Percentiles rank a stretch among this genome's conserved stretches.
Evolutionary conservation across 2,888 invertebrate genomes (phyloP).

Genomic region (Micropterix aruncella): DNA sequence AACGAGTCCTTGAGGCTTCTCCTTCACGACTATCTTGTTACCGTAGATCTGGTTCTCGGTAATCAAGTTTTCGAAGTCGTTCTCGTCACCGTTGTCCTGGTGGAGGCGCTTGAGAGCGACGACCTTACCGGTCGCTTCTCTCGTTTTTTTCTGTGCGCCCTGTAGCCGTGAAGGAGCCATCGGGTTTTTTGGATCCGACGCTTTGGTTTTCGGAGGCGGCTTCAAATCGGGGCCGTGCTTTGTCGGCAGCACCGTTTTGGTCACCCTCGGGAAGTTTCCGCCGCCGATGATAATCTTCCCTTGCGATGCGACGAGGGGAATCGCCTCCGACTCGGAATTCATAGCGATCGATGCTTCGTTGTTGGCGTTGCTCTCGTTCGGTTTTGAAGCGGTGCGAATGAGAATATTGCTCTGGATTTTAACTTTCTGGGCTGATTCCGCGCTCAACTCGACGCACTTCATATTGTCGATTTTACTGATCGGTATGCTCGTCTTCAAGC

Average conservation of each 20-base stretch:
- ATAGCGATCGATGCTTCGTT: neutral
- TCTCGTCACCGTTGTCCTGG: slow-evolving; percentile 35
- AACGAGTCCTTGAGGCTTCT: slow-evolving; percentile 28
- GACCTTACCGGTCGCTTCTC: slow-evolving; percentile 31
- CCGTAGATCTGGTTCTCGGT: slow-evolving; percentile 41
- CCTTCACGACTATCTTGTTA: slow-evolving; percentile 41
- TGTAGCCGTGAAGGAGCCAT: slow-evolving; percentile 35
- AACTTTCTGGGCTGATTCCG: slow-evolving; percentile 17
- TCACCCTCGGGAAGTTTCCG: slow-evolving; percentile 7
- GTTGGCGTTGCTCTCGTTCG: slow-evolving; percentile 8
- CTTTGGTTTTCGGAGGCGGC: slow-evolving; percentile 22
- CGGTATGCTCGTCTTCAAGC: slow-evolving; percentile 35
- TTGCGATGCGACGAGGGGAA: neutral
- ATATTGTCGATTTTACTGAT: slow-evolving; percentile 35
- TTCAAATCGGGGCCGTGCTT: slow-evolving; percentile 14
- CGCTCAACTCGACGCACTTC: slow-evolving; percentile 24
- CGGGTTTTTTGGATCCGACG: slow-evolving; percentile 32
- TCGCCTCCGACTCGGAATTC: neutral
- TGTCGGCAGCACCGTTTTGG: neutral
- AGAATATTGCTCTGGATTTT: slow-evolving; percentile 33
- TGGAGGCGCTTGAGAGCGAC: slow-evolving; percentile 33
- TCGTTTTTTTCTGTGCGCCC: slow-evolving; percentile 28
- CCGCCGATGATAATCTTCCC: neutral
- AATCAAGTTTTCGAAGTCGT: slow-evolving; percentile 39
- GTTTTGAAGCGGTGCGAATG: slow-evolving; percentile 24